Evolutionary conservation across 2,888 invertebrate species (phyloP).

Genomic region (Cetonia aurata): DNA sequence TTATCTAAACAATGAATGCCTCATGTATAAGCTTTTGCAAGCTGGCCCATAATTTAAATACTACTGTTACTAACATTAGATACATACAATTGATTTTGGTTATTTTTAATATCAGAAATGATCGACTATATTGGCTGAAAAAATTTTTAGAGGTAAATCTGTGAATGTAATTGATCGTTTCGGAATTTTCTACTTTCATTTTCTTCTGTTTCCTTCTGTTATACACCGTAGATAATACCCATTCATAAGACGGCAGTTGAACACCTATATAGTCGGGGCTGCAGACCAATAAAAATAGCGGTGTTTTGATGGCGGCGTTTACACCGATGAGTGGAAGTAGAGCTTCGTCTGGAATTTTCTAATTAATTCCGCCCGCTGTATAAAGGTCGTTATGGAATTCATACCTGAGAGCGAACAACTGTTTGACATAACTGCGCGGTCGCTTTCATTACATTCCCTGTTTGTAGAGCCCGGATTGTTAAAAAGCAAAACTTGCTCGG

Average conservation of each 20-base stretch:
- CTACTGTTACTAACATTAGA: too few species aligned
- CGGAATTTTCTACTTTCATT: too few species aligned
- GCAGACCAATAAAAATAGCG: constrained; percentile 32
- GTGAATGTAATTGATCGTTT: too few species aligned
- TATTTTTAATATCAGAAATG: too few species aligned
- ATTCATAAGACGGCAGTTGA: not conserved
- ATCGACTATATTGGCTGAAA: too few species aligned
- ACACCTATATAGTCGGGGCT: constrained; percentile 25
- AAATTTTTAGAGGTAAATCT: too few species aligned
- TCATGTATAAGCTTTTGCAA: too few species aligned
- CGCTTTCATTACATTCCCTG: constrained; percentile 63
- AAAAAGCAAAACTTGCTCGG: constrained; percentile 58
- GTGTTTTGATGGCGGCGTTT: constrained; percentile 39
- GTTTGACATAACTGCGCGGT: constrained; percentile 64
- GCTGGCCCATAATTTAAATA: too few species aligned
- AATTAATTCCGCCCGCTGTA: constrained; percentile 62
- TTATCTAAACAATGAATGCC: too few species aligned
- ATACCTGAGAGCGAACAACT: constrained; percentile 65
- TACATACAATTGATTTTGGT: too few species aligned
- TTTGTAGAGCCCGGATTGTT: constrained; percentile 62
- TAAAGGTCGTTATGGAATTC: constrained; percentile 64
- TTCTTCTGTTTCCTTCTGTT: too few species aligned
- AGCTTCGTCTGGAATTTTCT: constrained; percentile 60
- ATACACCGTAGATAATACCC: not conserved
- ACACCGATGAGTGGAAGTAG: constrained; percentile 39